Conservation (phyloP, 2,888 invertebrate species). For the Meiosimyza platycephala region DNA sequence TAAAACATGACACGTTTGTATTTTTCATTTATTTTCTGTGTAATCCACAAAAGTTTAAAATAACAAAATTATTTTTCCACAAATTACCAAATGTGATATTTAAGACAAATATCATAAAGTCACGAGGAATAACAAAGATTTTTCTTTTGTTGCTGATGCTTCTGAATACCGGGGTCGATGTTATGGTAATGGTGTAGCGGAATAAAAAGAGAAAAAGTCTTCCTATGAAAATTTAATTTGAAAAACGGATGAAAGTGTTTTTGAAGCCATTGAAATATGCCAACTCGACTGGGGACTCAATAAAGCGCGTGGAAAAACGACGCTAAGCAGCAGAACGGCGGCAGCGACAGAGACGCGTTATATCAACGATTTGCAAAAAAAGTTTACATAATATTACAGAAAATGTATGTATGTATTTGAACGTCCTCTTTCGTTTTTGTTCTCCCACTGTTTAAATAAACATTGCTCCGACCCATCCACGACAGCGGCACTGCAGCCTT, state of each 20-base stretch:
- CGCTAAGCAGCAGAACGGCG: background rate
- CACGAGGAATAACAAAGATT: background rate
- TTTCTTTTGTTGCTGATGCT: background rate
- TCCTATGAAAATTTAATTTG: conserved; percentile 63
- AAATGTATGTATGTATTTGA: background rate
- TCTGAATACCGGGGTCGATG: background rate
- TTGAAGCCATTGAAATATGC: conserved; percentile 60
- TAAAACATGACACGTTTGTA: background rate
- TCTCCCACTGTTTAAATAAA: no score
- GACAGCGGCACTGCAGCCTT: no score
- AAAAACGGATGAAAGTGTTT: conserved; percentile 69
- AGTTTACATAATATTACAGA: no score
- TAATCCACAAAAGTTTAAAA: no score
- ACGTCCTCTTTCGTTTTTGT: no score
- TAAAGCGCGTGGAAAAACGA: background rate
- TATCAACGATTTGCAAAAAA: no score
- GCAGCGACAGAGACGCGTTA: no score
- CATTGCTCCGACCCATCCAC: no score
- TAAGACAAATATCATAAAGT: background rate
- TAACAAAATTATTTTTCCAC: no score
- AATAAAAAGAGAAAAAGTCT: conserved; percentile 32
- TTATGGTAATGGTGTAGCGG: background rate
- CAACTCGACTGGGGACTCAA: conserved; percentile 14
- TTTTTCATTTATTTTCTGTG: no score
- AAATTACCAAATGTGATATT: background rate